Conservation (phyloP, 2,888 invertebrate genomes). For the Thymelicus lineola region DNA sequence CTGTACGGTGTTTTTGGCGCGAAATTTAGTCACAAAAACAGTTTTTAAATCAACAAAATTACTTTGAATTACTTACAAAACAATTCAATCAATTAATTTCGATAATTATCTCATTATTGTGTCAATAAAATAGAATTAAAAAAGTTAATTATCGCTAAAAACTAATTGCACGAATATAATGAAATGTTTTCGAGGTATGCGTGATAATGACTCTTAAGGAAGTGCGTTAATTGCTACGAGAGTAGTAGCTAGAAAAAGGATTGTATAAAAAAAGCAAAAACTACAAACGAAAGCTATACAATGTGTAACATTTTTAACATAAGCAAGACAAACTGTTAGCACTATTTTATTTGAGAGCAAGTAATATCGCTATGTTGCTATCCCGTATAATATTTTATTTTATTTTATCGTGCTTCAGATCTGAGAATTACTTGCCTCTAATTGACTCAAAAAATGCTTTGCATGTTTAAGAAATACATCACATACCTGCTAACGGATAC, state of each 20-base stretch:
- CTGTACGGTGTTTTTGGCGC: constrained; percentile 21
- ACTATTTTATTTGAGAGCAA: constrained; percentile 37
- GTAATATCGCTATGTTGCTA: constrained; percentile 26
- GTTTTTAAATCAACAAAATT: background rate
- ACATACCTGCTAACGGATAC: background rate
- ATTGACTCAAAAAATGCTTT: constrained; percentile 23
- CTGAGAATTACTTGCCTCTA: constrained; percentile 30
- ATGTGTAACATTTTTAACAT: constrained; percentile 28
- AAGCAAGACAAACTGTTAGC: constrained; percentile 41
- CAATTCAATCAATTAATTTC: constrained; percentile 3
- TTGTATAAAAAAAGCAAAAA: constrained; percentile 29
- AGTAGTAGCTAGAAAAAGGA: constrained; percentile 25
- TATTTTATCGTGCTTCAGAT: background rate
- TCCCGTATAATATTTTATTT: background rate
- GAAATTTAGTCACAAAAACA: constrained; percentile 14
- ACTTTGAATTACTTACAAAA: background rate
- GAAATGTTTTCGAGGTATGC: constrained; percentile 24
- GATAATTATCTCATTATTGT: background rate
- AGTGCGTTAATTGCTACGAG: constrained; percentile 28
- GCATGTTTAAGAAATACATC: background rate
- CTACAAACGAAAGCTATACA: constrained; percentile 35
- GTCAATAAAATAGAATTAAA: background rate
- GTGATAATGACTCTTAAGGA: constrained; percentile 3
- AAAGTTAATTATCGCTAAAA: background rate
- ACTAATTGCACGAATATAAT: constrained; percentile 6